Evolutionary conservation across 2,888 invertebrate genomes (phyloP), one percentile per base, ranked within the genome.

Genomic region (Eristalis arbustorum): DNA sequence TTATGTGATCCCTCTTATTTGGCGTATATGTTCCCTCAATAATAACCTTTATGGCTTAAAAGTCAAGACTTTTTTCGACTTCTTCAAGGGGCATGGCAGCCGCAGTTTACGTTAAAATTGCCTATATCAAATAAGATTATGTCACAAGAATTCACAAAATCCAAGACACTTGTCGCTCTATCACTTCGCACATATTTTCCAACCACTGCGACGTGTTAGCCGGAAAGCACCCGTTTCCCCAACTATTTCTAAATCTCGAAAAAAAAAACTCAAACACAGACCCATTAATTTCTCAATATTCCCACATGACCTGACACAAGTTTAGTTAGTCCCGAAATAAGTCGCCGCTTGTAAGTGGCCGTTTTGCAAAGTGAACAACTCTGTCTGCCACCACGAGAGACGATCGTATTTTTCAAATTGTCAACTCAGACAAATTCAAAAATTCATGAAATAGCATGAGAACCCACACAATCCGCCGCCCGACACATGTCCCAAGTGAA

Each of bases 361-460:
- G 59, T 23, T 25, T 59, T 18, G 49, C 18, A 49, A 59, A 59
- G 25, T 59, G 59, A 59, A 28, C 49, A 49, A 49, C 49, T 49
- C 1, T 59, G 59, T 59, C 59, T 25, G 25, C 59, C 25, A 59
- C 4, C 25, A 59, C 13, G 25, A 28, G 25, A 23, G 59, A 59
- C 49, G 49, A 49, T 4, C 31, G 57, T 2, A 40, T n/a, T 75
- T 61, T 61, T 14, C 62, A 37, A 62, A 34, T 56, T 76, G 68
- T 62, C 62, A 68, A 62, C 62, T 28, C 14, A 49, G 68, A 76
- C 76, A 62, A 76, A 76, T 76, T 76, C 56, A 56, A 37, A n/a
- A 56, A 69, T 68, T 62, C 62, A 34, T 56, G 34, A 23, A 68
- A 68, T 66, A 28, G 28, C 67, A 25, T 6, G 8, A 34, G 57